Percentiles rank a stretch among this genome's conserved stretches.
Evolutionary conservation across 2,888 invertebrate species (phyloP).

Genomic region (Lordiphosa andalusiaca): DNA sequence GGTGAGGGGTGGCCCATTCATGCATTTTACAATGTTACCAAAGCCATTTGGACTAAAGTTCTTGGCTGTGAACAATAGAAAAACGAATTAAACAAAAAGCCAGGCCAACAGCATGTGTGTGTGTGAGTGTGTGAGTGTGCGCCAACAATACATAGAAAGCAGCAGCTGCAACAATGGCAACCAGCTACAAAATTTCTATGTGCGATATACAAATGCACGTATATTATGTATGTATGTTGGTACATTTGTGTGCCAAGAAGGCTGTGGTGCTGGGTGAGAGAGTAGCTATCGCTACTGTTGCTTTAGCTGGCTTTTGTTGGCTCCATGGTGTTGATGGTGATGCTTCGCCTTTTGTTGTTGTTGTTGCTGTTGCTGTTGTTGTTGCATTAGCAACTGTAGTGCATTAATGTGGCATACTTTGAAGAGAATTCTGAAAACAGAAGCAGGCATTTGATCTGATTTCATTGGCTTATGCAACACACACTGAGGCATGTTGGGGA

Average conservation of each 20-base stretch:
- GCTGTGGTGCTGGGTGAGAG: neutral
- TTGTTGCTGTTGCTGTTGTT: constrained; percentile 14
- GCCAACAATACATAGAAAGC: constrained; percentile 49
- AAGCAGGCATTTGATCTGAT: no score
- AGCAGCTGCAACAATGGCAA: constrained; percentile 65
- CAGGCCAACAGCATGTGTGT: constrained; percentile 33
- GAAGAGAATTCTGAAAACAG: no score
- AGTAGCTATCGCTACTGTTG: constrained; percentile 42
- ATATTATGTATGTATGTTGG: constrained; percentile 5
- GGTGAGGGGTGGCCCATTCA: constrained; percentile 29
- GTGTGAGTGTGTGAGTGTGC: constrained; percentile 16
- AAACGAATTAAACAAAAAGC: constrained; percentile 73
- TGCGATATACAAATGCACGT: constrained; percentile 11
- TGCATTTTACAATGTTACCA: constrained; percentile 63
- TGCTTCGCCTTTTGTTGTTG: constrained; percentile 24
- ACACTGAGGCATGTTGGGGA: no score
- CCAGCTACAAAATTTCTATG: constrained; percentile 46
- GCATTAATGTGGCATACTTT: constrained; percentile 58
- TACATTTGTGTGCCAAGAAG: constrained; percentile 8
- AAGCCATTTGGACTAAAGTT: constrained; percentile 68
- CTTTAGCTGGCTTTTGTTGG: constrained; percentile 68
- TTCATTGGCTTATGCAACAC: no score
- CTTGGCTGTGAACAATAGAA: constrained; percentile 68
- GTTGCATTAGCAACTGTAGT: constrained; percentile 57
- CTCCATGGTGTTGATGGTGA: constrained; percentile 9